Conservation (phyloP, 2,113 vertebrate species). For the Labrus mixtus region DNA sequence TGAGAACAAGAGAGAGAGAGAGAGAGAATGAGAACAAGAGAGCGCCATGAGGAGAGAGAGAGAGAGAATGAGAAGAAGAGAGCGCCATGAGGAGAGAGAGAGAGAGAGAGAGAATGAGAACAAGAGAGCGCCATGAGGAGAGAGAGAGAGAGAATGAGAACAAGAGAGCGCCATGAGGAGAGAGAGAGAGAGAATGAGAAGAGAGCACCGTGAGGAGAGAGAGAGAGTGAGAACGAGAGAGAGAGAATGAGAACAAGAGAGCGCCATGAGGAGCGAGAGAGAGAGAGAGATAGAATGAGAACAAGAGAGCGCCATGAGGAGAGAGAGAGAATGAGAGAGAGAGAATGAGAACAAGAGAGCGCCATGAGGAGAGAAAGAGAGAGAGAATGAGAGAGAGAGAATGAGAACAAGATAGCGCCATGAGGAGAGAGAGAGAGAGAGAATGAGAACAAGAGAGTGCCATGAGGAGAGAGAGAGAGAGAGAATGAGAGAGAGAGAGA, state of each 20-base stretch:
- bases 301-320: background rate
- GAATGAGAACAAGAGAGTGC: no score
- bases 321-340: slow-evolving; percentile 15
- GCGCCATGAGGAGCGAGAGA: background rate
- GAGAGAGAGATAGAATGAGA: slow-evolving; percentile 10
- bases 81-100: background rate
- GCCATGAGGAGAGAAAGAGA: background rate
- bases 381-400: background rate
- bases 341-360: slow-evolving; percentile 25
- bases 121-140: no score
- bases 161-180: background rate
- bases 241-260: slow-evolving; percentile 21
- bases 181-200: slow-evolving; percentile 28
- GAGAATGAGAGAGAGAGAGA: no score
- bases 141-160: slow-evolving; percentile 1
- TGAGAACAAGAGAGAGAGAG: no score
- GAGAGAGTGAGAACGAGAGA: slow-evolving; percentile 14
- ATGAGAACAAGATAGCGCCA: slow-evolving; percentile 13
- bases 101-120: no score
- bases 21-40: no score
- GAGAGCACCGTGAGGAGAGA: background rate
- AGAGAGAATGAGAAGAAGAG: slow-evolving; percentile 21
- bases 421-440: no score
- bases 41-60: no score
- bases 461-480: no score